These are phyloP conservation scores for Hypomecis atomaria DNA, from an alignment of 2,888 invertebrate species.

Conservation along the genomic window DNA sequence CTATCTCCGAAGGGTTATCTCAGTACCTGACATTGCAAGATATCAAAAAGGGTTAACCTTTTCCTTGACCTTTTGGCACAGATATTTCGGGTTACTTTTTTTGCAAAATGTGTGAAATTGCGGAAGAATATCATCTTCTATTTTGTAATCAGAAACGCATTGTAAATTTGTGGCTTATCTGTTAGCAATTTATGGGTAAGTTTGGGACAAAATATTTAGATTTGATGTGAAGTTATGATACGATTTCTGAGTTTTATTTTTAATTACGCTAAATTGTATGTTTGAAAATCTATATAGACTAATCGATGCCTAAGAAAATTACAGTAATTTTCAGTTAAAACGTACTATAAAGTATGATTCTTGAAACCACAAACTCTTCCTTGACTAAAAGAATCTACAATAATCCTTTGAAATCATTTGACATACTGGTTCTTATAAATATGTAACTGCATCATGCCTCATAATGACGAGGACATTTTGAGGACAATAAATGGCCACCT, in stretches of 20 bases:
- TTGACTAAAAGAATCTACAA: not conserved
- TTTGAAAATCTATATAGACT: too few relatives aligned
- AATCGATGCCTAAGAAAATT: too few relatives aligned
- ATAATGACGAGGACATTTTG: slow-evolving; percentile 67
- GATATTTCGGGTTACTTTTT: slow-evolving; percentile 59
- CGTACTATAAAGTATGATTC: too few relatives aligned
- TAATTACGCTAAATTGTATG: too few relatives aligned
- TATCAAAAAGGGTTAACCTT: slow-evolving; percentile 69
- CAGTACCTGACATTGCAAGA: slow-evolving; percentile 67
- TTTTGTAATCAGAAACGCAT: slow-evolving; percentile 59
- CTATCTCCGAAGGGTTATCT: slow-evolving; percentile 65
- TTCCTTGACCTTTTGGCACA: slow-evolving; percentile 72
- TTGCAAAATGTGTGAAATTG: slow-evolving; percentile 61
- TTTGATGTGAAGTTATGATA: too few relatives aligned
- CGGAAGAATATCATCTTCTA: slow-evolving; percentile 43
- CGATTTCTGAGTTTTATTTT: too few relatives aligned
- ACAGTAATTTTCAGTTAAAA: too few relatives aligned
- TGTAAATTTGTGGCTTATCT: slow-evolving; percentile 47
- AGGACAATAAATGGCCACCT: slow-evolving; percentile 69
- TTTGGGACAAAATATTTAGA: too few relatives aligned
- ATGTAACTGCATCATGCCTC: slow-evolving; percentile 35
- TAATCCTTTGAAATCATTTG: slow-evolving; percentile 6
- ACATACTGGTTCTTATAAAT: slow-evolving; percentile 38
- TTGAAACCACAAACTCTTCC: too few relatives aligned
- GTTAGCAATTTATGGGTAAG: slow-evolving; percentile 6